Evolutionary conservation across 2,797 vertebrate genomes (phyloP).

Genomic region (Acanthornis magna): DNA sequence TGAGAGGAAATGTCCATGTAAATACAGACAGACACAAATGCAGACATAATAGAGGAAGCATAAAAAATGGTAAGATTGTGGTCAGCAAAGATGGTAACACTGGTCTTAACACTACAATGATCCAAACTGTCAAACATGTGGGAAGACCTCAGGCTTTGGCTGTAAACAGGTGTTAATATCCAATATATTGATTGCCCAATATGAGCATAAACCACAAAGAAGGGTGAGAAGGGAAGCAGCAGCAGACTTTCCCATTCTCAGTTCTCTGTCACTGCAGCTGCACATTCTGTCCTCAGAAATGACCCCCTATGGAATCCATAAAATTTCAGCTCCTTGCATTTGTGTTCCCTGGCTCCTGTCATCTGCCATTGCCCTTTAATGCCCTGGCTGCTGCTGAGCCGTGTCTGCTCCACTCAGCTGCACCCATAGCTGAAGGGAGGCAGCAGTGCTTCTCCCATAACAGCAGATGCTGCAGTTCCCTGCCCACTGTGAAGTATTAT

Average conservation of each 20-base stretch:
- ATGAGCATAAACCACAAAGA: not conserved
- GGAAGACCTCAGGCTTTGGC: not conserved
- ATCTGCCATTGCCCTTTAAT: not conserved
- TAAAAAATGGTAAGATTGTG: not conserved
- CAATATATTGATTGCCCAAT: not conserved
- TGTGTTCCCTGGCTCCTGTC: not conserved
- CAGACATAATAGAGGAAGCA: not conserved
- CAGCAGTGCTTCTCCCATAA: not conserved
- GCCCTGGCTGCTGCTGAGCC: not conserved
- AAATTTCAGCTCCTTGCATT: not conserved
- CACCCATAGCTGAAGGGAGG: not conserved
- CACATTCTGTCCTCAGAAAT: not conserved
- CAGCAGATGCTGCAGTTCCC: constrained; percentile 7
- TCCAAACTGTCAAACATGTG: not conserved
- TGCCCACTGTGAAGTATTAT: not conserved
- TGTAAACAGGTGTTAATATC: not conserved
- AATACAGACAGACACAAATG: not conserved
- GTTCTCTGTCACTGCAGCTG: not conserved
- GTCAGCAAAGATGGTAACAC: not conserved
- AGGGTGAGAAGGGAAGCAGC: not conserved
- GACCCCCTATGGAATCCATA: not conserved
- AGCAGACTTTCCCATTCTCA: not conserved
- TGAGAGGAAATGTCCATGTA: not conserved
- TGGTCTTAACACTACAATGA: not conserved
- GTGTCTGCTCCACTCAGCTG: not conserved